Conservation (phyloP, 2,113 vertebrate species). For the Rhea americana region DNA sequence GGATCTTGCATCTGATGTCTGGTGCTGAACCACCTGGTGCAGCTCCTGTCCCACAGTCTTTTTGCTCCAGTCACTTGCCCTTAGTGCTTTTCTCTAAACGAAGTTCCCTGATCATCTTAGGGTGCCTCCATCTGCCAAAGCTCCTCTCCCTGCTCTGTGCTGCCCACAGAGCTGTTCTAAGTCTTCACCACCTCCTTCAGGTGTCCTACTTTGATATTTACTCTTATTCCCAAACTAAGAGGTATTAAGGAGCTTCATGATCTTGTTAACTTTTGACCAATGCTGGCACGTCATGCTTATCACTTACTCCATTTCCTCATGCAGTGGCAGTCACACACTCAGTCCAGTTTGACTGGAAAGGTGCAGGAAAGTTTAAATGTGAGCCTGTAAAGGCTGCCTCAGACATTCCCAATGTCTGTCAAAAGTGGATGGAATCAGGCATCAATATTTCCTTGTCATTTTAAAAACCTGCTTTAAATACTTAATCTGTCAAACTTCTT, state of each 20-base stretch:
- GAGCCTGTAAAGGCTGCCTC: background rate
- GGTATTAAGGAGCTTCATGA: background rate
- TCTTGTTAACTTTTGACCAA: background rate
- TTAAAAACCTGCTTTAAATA: background rate
- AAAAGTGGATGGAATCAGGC: background rate
- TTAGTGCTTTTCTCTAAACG: background rate
- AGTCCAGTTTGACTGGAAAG: background rate
- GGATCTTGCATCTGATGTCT: background rate
- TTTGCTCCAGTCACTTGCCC: background rate
- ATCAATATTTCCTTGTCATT: background rate
- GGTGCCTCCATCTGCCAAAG: background rate
- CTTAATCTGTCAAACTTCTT: background rate
- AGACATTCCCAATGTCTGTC: background rate
- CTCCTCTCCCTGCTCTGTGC: background rate
- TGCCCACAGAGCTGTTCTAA: background rate
- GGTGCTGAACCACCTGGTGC: background rate
- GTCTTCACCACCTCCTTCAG: background rate
- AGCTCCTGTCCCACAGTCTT: background rate
- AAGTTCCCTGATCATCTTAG: background rate
- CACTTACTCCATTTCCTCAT: background rate
- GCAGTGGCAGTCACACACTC: background rate
- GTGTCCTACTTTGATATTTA: background rate
- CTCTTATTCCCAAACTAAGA: background rate
- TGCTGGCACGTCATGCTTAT: background rate
- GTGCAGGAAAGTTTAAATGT: background rate